Evolutionary conservation across 2,888 invertebrate species (phyloP).

Genomic region (Zaprionus obscuricornis): DNA sequence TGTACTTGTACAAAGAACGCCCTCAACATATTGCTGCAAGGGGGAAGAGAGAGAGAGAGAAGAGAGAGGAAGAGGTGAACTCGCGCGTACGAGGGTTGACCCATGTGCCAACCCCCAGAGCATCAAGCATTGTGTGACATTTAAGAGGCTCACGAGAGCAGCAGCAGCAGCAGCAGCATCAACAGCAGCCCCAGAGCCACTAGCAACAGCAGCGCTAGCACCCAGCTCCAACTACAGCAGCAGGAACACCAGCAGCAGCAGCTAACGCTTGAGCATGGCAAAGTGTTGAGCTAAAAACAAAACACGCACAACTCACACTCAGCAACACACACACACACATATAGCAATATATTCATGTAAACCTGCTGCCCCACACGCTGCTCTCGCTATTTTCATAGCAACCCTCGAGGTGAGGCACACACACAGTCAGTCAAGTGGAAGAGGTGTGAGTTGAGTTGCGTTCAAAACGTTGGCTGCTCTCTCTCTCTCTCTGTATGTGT

Average conservation of each 20-base stretch:
- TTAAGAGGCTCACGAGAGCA: constrained; percentile 70
- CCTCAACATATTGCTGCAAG: too few relatives aligned
- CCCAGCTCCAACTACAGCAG: too few relatives aligned
- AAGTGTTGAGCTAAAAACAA: constrained; percentile 73
- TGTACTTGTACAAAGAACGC: constrained; percentile 1
- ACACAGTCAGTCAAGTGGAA: too few relatives aligned
- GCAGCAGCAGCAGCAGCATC: constrained; percentile 22
- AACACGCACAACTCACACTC: constrained; percentile 58
- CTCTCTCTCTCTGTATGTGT: constrained; percentile 28
- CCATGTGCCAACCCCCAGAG: constrained; percentile 62
- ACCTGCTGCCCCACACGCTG: not conserved
- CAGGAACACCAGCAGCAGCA: constrained; percentile 16
- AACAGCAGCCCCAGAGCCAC: constrained; percentile 15
- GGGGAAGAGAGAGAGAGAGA: too few relatives aligned
- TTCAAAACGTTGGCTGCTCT: constrained; percentile 37
- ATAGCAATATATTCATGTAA: too few relatives aligned
- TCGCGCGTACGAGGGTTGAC: constrained; percentile 46
- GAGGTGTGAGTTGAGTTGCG: constrained; percentile 51
- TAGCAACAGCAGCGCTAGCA: constrained; percentile 5
- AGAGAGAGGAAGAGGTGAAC: too few relatives aligned
- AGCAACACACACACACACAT: constrained; percentile 6
- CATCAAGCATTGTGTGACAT: constrained; percentile 65
- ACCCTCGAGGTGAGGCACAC: constrained; percentile 61
- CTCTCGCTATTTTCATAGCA: constrained; percentile 49
- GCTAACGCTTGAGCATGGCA: constrained; percentile 20